Base-by-base conservation (phyloP, 2,888 invertebrate species). In the Barypeithes pellucidus region DNA sequence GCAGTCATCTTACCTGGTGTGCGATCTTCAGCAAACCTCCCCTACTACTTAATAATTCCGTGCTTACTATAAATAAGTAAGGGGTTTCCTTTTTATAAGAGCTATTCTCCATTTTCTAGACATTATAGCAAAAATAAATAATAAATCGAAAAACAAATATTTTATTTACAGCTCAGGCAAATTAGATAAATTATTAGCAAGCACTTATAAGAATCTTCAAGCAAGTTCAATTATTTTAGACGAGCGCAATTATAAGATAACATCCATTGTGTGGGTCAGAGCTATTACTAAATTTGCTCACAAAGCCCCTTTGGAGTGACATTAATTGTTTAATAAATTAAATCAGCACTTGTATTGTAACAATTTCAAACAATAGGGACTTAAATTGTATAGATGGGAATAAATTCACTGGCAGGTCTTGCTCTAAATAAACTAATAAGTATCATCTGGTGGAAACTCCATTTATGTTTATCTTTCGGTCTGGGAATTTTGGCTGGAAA, bases 321-420 rank as follows among this genome's bases (percentile, higher is more conserved):
- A 54, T 54, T 29, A n/a, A 54, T 29, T 54, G 29, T 54, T 54
- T 54, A 54, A 47, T 47, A 47, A 29, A 29, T 54, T 54, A 1
- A 54, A 54, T 29, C 12, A 14, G 29, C 24, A 8, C 52, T 22
- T 14, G 8, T 54, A 7, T 29, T 54, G 4, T 5, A 29, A 29
- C 29, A 9, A 29, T 29, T 5, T 29, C 7, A 12, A 50, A n/a
- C 22, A 3, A 16, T 45, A 3, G 16, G 16, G 8, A 16, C 1
- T 16, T 1, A 45, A 16, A 18, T 45, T 16, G 3, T 14, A 16
- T 45, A 45, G 45, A 14, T 45, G 8, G 8, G 14, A 45, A 45
- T 45, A 16, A 45, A 2, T 18, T 16, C 8, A 8, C 18, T 45
- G 45, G 8, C 45, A 45, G 45, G 8, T 45, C 4, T 45, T 45